Evolutionary conservation across 2,888 invertebrate genomes (phyloP).

Genomic region (Blastobasis lacticolella): DNA sequence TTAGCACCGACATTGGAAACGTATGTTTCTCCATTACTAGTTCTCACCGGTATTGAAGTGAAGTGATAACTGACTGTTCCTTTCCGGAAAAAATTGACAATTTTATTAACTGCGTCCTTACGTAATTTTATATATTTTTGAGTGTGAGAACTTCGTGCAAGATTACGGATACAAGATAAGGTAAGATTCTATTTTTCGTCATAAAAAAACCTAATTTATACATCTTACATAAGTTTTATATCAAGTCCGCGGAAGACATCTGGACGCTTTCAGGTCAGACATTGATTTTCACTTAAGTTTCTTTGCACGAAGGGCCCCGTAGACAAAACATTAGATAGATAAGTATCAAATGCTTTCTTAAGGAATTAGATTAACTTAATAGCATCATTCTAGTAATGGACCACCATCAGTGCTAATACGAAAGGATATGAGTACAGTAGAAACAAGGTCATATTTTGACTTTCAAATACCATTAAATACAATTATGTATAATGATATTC

Average conservation of each 20-base stretch:
- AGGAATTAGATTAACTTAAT: no score
- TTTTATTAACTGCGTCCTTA: slow-evolving; percentile 21
- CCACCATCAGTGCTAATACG: no score
- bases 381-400: no score
- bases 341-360: no score
- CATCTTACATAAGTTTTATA: no score
- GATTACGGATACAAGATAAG: slow-evolving; percentile 19
- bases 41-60: slow-evolving; percentile 9
- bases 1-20: no score
- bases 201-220: neutral
- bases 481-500: no score
- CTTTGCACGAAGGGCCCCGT: slow-evolving; percentile 11
- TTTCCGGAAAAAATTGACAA: neutral
- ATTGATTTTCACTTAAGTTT: slow-evolving; percentile 29
- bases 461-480: no score
- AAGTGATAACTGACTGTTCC: slow-evolving; percentile 13
- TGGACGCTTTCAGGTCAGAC: slow-evolving; percentile 10
- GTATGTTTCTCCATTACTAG: no score
- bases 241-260: neutral
- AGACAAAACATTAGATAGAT: slow-evolving; percentile 3
- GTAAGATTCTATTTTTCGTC: slow-evolving; percentile 11
- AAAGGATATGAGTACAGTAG: no score
- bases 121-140: slow-evolving; percentile 34
- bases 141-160: slow-evolving; percentile 16
- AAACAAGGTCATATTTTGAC: no score